phyloP scores from a whole-genome alignment of 2,797 vertebrate species.

The Odontamblyopus lacepedii region DNA sequence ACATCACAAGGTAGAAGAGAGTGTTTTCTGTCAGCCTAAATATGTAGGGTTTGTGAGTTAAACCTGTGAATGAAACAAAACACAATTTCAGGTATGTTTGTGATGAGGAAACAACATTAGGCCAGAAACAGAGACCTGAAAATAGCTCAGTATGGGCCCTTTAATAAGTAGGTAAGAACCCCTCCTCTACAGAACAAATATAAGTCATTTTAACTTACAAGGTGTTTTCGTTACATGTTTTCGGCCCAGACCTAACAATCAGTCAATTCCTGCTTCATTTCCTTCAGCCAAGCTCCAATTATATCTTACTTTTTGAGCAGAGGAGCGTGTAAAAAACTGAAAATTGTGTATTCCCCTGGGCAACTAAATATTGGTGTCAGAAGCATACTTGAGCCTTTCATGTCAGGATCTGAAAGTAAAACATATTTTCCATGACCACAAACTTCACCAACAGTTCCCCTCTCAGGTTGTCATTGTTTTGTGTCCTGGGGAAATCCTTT shows the following conservation, averaged over 20 bases:
- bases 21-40: no score
- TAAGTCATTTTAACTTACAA: neutral
- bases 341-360: neutral
- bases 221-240: neutral
- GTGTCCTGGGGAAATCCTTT: neutral
- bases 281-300: neutral
- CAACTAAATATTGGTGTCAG: neutral
- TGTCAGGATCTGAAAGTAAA: neutral
- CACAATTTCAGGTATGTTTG: no score
- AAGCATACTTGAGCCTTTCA: neutral
- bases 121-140: no score
- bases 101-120: no score
- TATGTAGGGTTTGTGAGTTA: no score
- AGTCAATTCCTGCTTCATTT: neutral
- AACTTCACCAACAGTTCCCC: neutral
- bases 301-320: neutral
- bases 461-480: neutral
- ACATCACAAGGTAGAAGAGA: no score
- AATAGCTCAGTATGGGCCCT: no score
- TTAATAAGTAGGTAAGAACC: no score
- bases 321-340: neutral
- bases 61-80: no score
- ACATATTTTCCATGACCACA: conserved; percentile 1
- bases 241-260: neutral
- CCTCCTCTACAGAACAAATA: neutral